A percentile compares a stretch with the other conserved stretches of the same genome.
These are phyloP conservation scores for Drosophila equinoxialis DNA, from an alignment of 1,140 invertebrate species.

Conservation along the genomic window DNA sequence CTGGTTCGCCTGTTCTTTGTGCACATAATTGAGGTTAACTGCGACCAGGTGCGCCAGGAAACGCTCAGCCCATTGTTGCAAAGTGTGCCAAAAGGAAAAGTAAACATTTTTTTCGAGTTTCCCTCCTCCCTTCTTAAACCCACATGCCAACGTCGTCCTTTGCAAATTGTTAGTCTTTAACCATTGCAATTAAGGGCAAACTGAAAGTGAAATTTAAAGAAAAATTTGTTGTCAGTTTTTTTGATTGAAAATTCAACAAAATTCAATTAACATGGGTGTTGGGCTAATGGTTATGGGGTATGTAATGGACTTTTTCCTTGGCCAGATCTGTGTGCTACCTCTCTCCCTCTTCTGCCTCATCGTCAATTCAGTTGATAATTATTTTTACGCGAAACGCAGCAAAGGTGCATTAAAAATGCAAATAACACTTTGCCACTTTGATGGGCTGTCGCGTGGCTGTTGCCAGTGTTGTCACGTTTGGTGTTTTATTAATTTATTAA, in stretches of 20 bases:
- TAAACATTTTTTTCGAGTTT: conserved; percentile 36
- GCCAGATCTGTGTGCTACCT: conserved; percentile 18
- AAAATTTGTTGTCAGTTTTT: conserved; percentile 18
- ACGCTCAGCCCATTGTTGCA: conserved; percentile 54
- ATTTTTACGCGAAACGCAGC: conserved; percentile 75
- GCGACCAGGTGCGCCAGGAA: conserved; percentile 59
- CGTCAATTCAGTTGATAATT: conserved; percentile 80
- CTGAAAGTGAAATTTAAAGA: conserved; percentile 67
- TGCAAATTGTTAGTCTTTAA: conserved; percentile 59
- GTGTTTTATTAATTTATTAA: conserved; percentile 81
- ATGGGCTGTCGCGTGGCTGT: conserved; percentile 46
- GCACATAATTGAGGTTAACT: conserved; percentile 78
- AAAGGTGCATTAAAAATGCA: conserved; percentile 78
- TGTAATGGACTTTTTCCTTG: conserved; percentile 20
- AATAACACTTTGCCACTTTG: conserved; percentile 82
- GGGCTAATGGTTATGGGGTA: not conserved
- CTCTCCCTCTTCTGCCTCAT: conserved; percentile 47
- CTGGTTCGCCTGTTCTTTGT: conserved; percentile 47
- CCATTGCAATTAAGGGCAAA: conserved; percentile 60
- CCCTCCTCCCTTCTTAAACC: too few relatives aligned
- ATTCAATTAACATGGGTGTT: conserved; percentile 62
- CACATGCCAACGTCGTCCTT: conserved; percentile 18
- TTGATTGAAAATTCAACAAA: conserved; percentile 49
- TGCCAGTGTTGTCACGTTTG: conserved; percentile 75
- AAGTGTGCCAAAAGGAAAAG: conserved; percentile 80